A percentile compares a stretch with the other conserved stretches of the same genome.
phyloP scores from a whole-genome alignment of 2,797 vertebrate genomes.

The Hybognathus amarus region DNA sequence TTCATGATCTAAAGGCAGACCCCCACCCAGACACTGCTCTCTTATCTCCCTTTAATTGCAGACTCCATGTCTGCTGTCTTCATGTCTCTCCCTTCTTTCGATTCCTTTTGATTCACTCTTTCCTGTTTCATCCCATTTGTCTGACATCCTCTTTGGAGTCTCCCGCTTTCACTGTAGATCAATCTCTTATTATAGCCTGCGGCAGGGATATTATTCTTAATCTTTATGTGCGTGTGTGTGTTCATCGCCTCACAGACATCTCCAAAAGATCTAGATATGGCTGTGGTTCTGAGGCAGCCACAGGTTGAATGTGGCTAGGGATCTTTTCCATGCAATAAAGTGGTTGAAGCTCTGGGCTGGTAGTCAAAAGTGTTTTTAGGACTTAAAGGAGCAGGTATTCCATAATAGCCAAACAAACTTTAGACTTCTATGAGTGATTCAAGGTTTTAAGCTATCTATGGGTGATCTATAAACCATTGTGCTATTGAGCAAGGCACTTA shows the following conservation, averaged over 20 bases:
- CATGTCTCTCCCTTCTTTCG: conserved; percentile 54
- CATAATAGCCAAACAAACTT: background rate
- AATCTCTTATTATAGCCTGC: conserved; percentile 66
- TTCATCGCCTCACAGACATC: conserved; percentile 74
- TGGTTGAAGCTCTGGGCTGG: conserved; percentile 10
- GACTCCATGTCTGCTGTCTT: conserved; percentile 69
- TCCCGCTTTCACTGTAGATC: conserved; percentile 64
- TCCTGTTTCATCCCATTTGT: conserved; percentile 59
- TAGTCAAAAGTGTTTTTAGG: conserved; percentile 16
- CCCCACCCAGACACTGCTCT: conserved; percentile 64
- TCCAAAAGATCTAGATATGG: conserved; percentile 56
- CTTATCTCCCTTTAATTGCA: conserved; percentile 75
- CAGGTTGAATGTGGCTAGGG: conserved; percentile 21
- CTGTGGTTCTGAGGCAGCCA: conserved; percentile 29
- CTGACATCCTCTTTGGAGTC: conserved; percentile 63
- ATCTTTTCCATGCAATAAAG: conserved; percentile 25
- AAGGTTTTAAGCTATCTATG: background rate
- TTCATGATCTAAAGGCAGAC: conserved; percentile 68
- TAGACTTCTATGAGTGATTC: conserved; percentile 13
- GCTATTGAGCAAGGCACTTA: conserved; percentile 34
- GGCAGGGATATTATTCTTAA: conserved; percentile 64
- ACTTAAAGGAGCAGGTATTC: conserved; percentile 5
- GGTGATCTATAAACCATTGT: conserved; percentile 25
- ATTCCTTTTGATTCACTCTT: conserved; percentile 71
- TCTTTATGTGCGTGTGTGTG: conserved; percentile 40